A percentile compares a stretch with the other conserved stretches of the same genome.
Conservation (phyloP, 2,113 vertebrate species). For the Catagonus wagneri region DNA sequence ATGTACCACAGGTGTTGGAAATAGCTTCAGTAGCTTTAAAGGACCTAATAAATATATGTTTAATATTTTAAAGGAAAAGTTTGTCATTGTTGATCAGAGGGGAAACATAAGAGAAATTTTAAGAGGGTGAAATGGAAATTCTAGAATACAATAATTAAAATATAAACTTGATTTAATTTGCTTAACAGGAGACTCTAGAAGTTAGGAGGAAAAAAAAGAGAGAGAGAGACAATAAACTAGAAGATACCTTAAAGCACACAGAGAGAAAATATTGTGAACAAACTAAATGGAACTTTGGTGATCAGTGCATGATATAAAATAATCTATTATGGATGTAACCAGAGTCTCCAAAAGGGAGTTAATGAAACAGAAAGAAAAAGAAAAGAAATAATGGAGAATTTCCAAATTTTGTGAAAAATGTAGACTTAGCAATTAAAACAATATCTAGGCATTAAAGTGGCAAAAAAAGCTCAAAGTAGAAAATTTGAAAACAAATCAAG, state of each 20-base stretch:
- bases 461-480: background rate
- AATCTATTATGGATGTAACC: background rate
- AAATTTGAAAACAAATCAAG: background rate
- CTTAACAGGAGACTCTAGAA: background rate
- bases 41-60: background rate
- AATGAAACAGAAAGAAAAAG: no score
- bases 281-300: background rate
- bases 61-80: background rate
- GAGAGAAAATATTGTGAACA: background rate
- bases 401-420: background rate
- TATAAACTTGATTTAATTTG: background rate
- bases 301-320: background rate
- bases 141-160: background rate
- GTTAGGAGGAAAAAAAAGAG: background rate
- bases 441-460: background rate
- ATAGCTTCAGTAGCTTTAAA: background rate
- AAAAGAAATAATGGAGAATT: background rate
- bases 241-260: background rate
- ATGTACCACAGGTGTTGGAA: background rate
- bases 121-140: background rate
- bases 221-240: background rate
- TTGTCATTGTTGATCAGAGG: background rate
- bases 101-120: background rate
- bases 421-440: background rate
- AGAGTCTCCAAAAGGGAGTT: background rate